Base-by-base conservation (phyloP, 2,888 invertebrate genomes). In the Phortica magna region DNA sequence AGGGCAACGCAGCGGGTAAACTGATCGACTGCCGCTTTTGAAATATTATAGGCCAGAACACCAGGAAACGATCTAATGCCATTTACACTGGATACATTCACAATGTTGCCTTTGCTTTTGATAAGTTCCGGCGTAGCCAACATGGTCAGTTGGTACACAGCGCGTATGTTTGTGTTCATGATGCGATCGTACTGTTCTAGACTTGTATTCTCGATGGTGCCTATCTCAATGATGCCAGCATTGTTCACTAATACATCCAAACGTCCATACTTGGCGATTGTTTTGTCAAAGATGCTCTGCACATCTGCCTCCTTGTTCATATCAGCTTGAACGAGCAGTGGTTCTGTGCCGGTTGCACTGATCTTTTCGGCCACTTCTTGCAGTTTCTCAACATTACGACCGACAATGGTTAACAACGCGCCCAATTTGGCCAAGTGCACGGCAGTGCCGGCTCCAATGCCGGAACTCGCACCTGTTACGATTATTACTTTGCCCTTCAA, bases 1-100 rank as follows among this genome's bases (percentile, higher is more conserved):
- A 99, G 91, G 7, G 99, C 98, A 3, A 95, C 93, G 90, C 98
- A 98, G 89, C 96, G 94, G 0, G 99, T 99, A 83, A 99, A 95
- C 90, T 99, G 98, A 92, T 99, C 99, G 7, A 99, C 91, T 6
- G 98, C 98, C 61, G 97, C 94, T 93, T 99, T 99, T 7, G 98
- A 97, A 94, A 99, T 95, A 85, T 95, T 95, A 91, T 99, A 99
- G 0, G 98, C 95, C 74, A 98, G 91, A n/a, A 98, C 95, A 74
- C 96, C 96, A 0, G 98, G 95, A 88, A 98, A 98, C 79, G 98
- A 94, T 90, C 98, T 93, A 42, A 97, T 89, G 9, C 98, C 99
- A 85, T 95, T 96, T 0, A 98, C 97, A 90, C 98, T 98, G 2
- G 98, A 98, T 0, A 99, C 96, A 91, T 98, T 99, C 0, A 99